These are phyloP conservation scores for Vulpes lagopus DNA, from an alignment of 2,113 vertebrate genomes.

Conservation along the genomic window DNA sequence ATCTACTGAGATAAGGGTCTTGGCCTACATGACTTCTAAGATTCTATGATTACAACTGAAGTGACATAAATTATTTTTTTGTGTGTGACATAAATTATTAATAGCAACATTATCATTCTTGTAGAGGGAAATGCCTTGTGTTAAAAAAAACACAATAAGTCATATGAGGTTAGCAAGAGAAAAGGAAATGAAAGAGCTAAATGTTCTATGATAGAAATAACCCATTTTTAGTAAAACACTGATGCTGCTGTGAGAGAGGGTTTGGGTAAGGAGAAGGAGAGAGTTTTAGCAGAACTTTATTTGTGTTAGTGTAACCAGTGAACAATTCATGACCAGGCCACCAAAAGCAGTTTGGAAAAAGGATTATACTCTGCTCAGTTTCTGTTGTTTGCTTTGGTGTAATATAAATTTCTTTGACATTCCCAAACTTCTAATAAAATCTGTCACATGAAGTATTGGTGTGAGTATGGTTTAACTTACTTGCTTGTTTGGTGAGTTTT, in stretches of 20 bases:
- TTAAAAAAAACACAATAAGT: not conserved
- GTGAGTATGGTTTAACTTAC: not conserved
- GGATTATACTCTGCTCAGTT: not conserved
- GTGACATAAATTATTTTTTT: not conserved
- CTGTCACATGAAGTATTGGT: not conserved
- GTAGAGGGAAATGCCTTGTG: not conserved
- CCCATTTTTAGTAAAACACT: not conserved
- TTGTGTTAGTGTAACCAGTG: not conserved
- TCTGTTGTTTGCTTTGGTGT: not conserved
- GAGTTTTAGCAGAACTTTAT: not conserved
- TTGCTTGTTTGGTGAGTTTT: not conserved
- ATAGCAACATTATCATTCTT: not conserved
- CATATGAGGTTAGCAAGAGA: not conserved
- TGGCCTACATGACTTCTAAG: not conserved
- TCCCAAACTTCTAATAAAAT: not conserved
- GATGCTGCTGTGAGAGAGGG: not conserved
- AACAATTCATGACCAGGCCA: accelerated
- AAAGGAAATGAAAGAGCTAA: not conserved
- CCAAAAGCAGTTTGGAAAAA: not conserved
- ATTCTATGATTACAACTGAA: not conserved
- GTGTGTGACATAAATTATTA: not conserved
- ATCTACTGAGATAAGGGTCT: not conserved
- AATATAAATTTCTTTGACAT: not conserved
- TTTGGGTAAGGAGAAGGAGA: not conserved
- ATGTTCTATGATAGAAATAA: not conserved